Conservation (phyloP, 1,140 invertebrate genomes). For the Mycetomoellerius zeteki region DNA sequence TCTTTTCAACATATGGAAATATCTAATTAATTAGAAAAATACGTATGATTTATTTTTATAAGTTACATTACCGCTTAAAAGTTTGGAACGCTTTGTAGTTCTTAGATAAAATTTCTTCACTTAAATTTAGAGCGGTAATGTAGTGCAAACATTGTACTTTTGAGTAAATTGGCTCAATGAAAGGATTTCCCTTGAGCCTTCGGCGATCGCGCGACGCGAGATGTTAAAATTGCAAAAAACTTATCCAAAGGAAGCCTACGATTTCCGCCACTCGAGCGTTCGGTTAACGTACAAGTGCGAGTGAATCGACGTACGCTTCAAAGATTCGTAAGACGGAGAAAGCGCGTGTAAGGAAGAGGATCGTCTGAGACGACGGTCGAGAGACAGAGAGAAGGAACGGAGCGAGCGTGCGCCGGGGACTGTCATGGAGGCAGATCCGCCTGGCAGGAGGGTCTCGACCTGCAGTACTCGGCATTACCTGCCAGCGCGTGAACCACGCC, state of each 20-base stretch:
- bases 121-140: no score
- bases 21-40: no score
- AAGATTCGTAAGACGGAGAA: neutral
- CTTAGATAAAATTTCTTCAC: no score
- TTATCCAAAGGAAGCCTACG: neutral
- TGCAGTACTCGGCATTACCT: constrained; percentile 70
- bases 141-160: neutral
- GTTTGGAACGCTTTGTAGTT: no score
- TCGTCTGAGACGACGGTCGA: neutral
- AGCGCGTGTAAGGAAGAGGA: constrained; percentile 31
- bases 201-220: neutral
- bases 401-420: constrained; percentile 36
- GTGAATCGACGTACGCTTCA: neutral
- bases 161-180: no score
- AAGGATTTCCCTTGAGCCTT: neutral
- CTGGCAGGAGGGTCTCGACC: constrained; percentile 74
- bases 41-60: no score
- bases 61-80: no score
- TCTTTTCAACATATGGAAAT: no score
- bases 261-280: neutral
- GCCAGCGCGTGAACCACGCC: constrained; percentile 55
- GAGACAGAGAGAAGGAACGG: constrained; percentile 7
- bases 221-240: neutral
- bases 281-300: neutral
- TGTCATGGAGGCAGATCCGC: constrained; percentile 73